Percentiles rank a stretch among this genome's conserved stretches.
These are phyloP conservation scores for Pedionomus torquatus DNA, from an alignment of 2,113 vertebrate genomes.

Conservation along the genomic window DNA sequence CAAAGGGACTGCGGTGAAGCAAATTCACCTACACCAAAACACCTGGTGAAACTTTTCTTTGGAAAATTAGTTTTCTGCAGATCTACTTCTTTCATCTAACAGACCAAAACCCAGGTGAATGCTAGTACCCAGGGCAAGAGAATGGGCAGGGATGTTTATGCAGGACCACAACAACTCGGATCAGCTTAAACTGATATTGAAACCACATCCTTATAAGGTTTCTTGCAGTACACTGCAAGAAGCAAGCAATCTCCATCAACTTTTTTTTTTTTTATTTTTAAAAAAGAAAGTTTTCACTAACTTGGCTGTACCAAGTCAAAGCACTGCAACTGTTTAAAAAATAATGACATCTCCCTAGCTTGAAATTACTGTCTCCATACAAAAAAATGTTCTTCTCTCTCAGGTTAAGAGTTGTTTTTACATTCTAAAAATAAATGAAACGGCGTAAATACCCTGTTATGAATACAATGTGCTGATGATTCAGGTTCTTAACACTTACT, in stretches of 20 bases:
- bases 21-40: not conserved
- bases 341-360: not conserved
- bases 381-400: not conserved
- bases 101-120: fast-evolving
- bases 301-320: not conserved
- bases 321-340: not conserved
- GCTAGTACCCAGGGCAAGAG: not conserved
- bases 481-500: not conserved
- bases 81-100: not conserved
- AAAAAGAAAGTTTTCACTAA: not conserved
- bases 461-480: not conserved
- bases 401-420: not conserved
- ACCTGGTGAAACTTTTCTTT: not conserved
- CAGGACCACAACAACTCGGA: not conserved
- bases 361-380: not conserved
- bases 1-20: not conserved
- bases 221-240: not conserved
- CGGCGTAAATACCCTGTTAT: not conserved
- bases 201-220: not conserved
- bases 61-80: not conserved
- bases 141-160: not conserved
- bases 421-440: not conserved
- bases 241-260: not conserved
- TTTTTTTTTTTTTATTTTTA: not conserved
- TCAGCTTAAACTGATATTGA: not conserved